Conservation (phyloP, 1,140 invertebrate species). For the Dinothrombium tinctorium region DNA sequence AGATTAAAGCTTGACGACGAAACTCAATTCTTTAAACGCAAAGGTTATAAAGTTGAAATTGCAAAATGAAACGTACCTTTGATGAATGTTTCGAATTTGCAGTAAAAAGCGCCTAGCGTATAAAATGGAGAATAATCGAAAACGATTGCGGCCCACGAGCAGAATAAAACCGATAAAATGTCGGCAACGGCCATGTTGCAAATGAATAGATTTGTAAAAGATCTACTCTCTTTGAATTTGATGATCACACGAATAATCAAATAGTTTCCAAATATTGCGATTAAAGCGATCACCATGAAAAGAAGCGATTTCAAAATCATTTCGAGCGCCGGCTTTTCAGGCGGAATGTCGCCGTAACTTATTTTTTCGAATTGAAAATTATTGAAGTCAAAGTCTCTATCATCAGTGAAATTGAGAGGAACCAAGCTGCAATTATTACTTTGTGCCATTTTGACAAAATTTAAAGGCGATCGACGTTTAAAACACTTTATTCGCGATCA, state of each 20-base stretch:
- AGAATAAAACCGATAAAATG: not conserved
- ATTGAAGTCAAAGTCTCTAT: no score
- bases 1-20: no score
- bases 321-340: not conserved
- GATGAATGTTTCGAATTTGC: conserved; percentile 38
- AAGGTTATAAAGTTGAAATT: no score
- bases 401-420: no score
- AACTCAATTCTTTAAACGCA: no score
- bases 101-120: conserved; percentile 38
- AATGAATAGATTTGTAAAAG: conserved; percentile 4
- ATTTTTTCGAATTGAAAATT: not conserved
- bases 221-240: not conserved
- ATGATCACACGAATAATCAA: not conserved
- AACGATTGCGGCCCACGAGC: not conserved
- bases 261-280: not conserved
- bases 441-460: no score
- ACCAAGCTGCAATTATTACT: no score
- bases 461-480: no score
- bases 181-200: conserved; percentile 6
- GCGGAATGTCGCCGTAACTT: not conserved
- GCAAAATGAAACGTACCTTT: conserved; percentile 37
- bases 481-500: no score
- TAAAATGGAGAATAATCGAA: conserved; percentile 33
- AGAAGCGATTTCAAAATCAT: not conserved
- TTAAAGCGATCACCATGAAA: not conserved